Evolutionary conservation across 2,888 invertebrate species (phyloP).

Genomic region (Andricus quercusramuli): DNA sequence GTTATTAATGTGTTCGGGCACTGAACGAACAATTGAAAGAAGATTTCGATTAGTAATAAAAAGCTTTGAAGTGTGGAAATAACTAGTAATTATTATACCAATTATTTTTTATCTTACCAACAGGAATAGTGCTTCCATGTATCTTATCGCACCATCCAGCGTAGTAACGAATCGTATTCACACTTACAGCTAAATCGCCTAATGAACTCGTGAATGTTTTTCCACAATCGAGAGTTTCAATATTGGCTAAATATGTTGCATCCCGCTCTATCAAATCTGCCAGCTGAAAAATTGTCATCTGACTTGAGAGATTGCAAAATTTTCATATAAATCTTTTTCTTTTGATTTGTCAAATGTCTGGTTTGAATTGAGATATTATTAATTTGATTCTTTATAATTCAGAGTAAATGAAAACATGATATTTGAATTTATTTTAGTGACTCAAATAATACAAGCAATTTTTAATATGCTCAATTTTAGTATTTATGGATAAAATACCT

Average conservation of each 20-base stretch:
- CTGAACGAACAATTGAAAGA: no score
- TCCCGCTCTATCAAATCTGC: constrained; percentile 90
- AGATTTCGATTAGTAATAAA: no score
- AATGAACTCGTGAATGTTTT: constrained; percentile 84
- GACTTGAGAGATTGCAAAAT: background rate
- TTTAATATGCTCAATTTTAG: no score
- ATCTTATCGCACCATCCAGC: constrained; percentile 94
- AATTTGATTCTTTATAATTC: background rate
- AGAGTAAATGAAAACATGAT: no score
- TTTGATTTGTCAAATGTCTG: no score
- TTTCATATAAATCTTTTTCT: background rate
- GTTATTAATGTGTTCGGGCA: no score
- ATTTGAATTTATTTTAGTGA: no score
- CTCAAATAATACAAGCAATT: no score
- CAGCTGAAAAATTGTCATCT: constrained; percentile 78
- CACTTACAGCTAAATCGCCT: constrained; percentile 80
- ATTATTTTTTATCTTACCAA: constrained; percentile 78
- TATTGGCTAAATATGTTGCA: constrained; percentile 84
- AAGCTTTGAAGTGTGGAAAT: no score
- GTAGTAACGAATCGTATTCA: constrained; percentile 83
- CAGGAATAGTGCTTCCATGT: constrained; percentile 90
- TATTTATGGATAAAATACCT: constrained; percentile 68
- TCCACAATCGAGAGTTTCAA: constrained; percentile 91
- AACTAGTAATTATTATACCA: background rate
- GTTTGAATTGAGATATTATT: background rate